Conservation (phyloP, 2,797 vertebrate species). For the Cyclopterus lumpus region DNA sequence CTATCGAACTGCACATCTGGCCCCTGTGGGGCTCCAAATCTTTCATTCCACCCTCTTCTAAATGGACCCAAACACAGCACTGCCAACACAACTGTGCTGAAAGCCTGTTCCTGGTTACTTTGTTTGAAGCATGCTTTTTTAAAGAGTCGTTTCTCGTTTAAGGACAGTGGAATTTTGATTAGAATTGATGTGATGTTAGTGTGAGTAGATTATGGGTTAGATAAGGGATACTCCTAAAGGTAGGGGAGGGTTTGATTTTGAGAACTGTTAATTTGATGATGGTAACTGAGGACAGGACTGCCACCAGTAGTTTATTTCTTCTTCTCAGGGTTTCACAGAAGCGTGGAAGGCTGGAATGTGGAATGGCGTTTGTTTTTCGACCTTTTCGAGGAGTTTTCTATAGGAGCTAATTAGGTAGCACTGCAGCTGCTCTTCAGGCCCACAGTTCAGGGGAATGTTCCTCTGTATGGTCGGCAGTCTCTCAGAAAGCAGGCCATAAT, state of each 20-base stretch:
- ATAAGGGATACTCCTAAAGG: background rate
- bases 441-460: conserved; percentile 90
- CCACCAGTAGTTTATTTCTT: conserved; percentile 9
- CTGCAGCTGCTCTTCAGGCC: conserved; percentile 85
- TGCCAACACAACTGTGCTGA: conserved; percentile 42
- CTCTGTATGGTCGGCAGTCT: conserved; percentile 85
- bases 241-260: background rate
- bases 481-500: conserved; percentile 93
- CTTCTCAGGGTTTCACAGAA: conserved; percentile 7
- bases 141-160: background rate
- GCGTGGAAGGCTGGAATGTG: background rate
- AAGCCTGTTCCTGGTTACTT: conserved; percentile 24
- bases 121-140: background rate
- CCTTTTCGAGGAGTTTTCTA: conserved; percentile 32
- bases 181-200: background rate
- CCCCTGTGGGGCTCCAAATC: conserved; percentile 67
- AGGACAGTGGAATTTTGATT: background rate
- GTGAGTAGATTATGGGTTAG: background rate
- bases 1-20: conserved; percentile 80
- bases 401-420: conserved; percentile 89
- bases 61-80: conserved; percentile 61
- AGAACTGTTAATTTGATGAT: background rate
- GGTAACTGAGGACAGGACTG: background rate
- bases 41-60: conserved; percentile 75
- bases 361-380: conserved; percentile 30